A percentile compares a stretch with the other conserved stretches of the same genome.
phyloP scores from a whole-genome alignment of 2,113 vertebrate species.

The Burhinus oedicnemus region DNA sequence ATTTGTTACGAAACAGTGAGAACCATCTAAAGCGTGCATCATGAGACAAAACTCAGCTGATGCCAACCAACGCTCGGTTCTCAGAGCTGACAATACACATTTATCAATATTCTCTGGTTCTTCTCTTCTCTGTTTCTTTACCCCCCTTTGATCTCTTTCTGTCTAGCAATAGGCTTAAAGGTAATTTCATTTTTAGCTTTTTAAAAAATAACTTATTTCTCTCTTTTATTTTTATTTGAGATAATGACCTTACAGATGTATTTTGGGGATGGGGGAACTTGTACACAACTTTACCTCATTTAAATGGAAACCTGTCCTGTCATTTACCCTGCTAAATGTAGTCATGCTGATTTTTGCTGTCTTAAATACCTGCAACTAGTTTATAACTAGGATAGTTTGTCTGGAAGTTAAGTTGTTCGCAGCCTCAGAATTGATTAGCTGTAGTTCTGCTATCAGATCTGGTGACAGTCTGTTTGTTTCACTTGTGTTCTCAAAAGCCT shows the following conservation, averaged over 20 bases:
- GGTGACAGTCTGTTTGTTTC: not conserved
- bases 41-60: not conserved
- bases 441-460: not conserved
- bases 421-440: not conserved
- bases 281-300: constrained; percentile 45
- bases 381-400: not conserved
- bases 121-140: not conserved
- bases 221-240: constrained; percentile 36
- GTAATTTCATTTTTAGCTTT: constrained; percentile 19
- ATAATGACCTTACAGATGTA: not conserved
- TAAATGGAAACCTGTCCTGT: constrained; percentile 15
- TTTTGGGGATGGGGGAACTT: constrained; percentile 21
- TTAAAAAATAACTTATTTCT: constrained; percentile 51
- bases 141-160: not conserved
- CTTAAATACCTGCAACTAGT: not conserved
- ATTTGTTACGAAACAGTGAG: not conserved
- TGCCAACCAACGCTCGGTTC: not conserved
- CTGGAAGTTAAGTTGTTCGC: not conserved
- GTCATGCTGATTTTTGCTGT: not conserved
- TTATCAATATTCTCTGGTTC: not conserved
- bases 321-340: constrained; percentile 25
- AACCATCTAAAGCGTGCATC: not conserved
- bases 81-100: not conserved
- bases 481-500: not conserved
- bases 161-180: not conserved